Evolutionary conservation across 2,113 vertebrate genomes (phyloP).

Genomic region (Glaucidium brasilianum): DNA sequence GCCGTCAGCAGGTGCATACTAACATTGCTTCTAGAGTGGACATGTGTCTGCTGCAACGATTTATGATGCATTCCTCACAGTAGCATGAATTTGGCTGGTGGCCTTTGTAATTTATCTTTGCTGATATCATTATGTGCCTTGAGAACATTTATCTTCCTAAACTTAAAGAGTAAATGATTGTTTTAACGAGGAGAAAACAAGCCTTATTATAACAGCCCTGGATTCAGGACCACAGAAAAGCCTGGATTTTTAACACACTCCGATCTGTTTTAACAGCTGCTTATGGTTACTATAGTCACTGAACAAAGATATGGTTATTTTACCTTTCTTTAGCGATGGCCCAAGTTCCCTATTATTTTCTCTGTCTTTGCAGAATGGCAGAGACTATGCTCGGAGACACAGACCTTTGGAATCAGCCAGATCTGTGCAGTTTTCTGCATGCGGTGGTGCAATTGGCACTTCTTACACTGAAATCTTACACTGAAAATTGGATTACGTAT

Average conservation of each 20-base stretch:
- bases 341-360: not conserved
- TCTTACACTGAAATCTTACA: not conserved
- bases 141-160: conserved; percentile 44
- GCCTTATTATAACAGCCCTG: not conserved
- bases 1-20: not conserved
- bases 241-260: not conserved
- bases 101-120: conserved; percentile 48
- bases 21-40: not conserved
- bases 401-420: not conserved
- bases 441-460: not conserved
- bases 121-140: conserved; percentile 11
- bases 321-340: conserved; percentile 35
- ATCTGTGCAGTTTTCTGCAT: not conserved
- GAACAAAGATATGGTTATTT: conserved; percentile 52
- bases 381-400: not conserved
- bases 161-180: conserved; percentile 23
- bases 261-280: conserved; percentile 57
- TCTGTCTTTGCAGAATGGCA: conserved; percentile 14
- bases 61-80: not conserved
- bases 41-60: not conserved
- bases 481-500: not conserved
- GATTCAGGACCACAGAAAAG: not conserved
- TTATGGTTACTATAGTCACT: conserved; percentile 5
- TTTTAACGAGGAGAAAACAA: conserved; percentile 47
- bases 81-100: not conserved